Percentiles rank a stretch among this genome's conserved stretches.
phyloP scores from a whole-genome alignment of 2,888 invertebrate genomes.

The Tuta absoluta region DNA sequence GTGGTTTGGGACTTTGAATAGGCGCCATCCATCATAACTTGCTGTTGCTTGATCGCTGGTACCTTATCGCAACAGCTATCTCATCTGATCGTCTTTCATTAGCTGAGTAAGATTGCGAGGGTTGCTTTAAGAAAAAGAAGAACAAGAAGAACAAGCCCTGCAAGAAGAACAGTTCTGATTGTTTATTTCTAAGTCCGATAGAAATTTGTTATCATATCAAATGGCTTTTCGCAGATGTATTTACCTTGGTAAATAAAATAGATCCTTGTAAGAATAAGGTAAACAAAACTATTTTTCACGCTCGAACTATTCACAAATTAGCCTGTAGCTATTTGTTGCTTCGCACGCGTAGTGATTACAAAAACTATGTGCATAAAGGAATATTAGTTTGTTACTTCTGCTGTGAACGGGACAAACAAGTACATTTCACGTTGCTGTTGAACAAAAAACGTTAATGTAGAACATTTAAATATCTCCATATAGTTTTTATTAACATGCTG shows the following conservation, averaged over 20 bases:
- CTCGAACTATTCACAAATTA: slow-evolving; percentile 38
- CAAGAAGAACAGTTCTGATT: no score
- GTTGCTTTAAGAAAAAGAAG: background rate
- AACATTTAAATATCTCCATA: no score
- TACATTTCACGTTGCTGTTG: no score
- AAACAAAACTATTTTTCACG: slow-evolving; percentile 37
- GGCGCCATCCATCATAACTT: slow-evolving; percentile 23
- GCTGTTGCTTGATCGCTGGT: slow-evolving; percentile 1
- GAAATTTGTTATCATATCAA: background rate
- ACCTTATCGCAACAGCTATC: slow-evolving; percentile 35
- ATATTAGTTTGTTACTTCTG: slow-evolving; percentile 1
- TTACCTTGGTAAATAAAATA: background rate
- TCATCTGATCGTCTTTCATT: slow-evolving; percentile 45
- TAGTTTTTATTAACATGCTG: no score
- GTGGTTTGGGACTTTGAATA: background rate
- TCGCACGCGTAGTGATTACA: background rate
- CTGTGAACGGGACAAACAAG: slow-evolving; percentile 11
- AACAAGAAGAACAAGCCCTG: no score
- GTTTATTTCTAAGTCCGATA: no score
- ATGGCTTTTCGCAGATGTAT: background rate
- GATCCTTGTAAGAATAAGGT: slow-evolving; percentile 35
- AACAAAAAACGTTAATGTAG: no score
- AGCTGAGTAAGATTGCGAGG: slow-evolving; percentile 41
- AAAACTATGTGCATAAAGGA: slow-evolving; percentile 14
- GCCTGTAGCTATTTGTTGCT: slow-evolving; percentile 45